Base-by-base conservation (phyloP, 2,113 vertebrate genomes). In the Carollia perspicillata region DNA sequence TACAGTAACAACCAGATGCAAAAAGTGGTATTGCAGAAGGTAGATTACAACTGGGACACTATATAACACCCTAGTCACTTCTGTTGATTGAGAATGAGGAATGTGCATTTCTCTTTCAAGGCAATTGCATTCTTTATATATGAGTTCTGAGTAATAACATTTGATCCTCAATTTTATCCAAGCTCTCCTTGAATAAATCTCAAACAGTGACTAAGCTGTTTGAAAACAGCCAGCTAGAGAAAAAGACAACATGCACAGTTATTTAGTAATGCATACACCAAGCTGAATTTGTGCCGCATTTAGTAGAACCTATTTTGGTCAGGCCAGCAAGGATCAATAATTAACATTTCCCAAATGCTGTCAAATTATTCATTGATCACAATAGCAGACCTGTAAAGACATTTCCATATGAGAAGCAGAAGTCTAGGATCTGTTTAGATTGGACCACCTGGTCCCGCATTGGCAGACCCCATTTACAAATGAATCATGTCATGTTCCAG, bases 401-500 rank as follows among this genome's bases (percentile, higher is more conserved):
- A 97, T 97, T 96, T 97, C 92, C 97, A 92, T 96, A 97, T 93
- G 84, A 97, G 96, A 97, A 95, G 90, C 89, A 92, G 96, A 97
- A 95, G 95, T 84, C 84, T 96, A 40, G 92, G 93, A 91, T 97
- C 94, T 96, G 91, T 96, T 97, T 87, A 96, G 87, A 95, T 94
- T 71, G 80, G 51, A 97, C 95, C 90, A 96, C 92, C 95, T 98
- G 95, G 84, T 98, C 84, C 93, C 92, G 79, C 80, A 0, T 87
- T 95, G 89, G 83, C 74, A 87, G 86, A 35, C 69, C 42, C 79
- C 87, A 72, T 95, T 97, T 96, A 95, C 87, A 94, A 96, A 90
- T 95, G 66, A 97, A 95, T 95, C 58, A 77, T 93, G 79, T 84
- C 55, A 66, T 94, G 89, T 96, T 96, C 71, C 95, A 96, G 75